Conservation (phyloP, 2,113 vertebrate species). For the Chitala chitala region DNA sequence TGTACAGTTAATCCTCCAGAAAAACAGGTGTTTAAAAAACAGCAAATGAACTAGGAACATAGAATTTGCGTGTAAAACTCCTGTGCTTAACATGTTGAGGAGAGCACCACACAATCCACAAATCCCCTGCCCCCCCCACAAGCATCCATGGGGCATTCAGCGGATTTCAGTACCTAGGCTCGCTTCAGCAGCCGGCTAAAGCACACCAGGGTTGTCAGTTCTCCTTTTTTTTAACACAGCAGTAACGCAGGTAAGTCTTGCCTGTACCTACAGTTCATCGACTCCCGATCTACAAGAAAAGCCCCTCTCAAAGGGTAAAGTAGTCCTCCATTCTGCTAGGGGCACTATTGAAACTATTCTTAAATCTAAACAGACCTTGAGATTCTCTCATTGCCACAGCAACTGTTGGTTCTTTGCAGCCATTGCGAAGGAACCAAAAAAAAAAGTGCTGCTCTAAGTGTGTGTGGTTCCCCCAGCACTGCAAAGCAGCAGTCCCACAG, state of each 20-base stretch:
- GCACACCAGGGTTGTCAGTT: constrained; percentile 61
- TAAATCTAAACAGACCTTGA: constrained; percentile 5
- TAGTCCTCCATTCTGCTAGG: constrained; percentile 14
- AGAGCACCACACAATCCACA: constrained; percentile 56
- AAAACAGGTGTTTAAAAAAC: constrained; percentile 22
- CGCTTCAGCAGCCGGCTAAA: constrained; percentile 54
- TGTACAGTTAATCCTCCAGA: constrained; percentile 46
- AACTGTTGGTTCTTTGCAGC: background rate
- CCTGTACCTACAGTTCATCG: constrained; percentile 56
- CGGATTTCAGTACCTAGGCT: constrained; percentile 68
- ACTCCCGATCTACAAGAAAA: background rate
- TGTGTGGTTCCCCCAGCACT: constrained; percentile 49
- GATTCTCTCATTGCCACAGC: background rate
- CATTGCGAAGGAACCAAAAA: constrained; percentile 46
- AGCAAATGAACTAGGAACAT: constrained; percentile 19
- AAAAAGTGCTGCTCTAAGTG: constrained; percentile 64
- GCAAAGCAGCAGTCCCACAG: constrained; percentile 39
- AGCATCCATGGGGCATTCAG: constrained; percentile 27
- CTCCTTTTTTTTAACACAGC: constrained; percentile 46
- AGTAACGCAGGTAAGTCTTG: constrained; percentile 66
- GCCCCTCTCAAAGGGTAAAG: background rate
- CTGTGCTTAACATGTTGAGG: constrained; percentile 71
- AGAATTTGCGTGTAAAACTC: constrained; percentile 42
- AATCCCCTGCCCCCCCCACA: background rate
- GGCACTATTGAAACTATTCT: background rate